Conservation (phyloP, 2,113 vertebrate genomes). For the Sarotherodon lohbergeri region DNA sequence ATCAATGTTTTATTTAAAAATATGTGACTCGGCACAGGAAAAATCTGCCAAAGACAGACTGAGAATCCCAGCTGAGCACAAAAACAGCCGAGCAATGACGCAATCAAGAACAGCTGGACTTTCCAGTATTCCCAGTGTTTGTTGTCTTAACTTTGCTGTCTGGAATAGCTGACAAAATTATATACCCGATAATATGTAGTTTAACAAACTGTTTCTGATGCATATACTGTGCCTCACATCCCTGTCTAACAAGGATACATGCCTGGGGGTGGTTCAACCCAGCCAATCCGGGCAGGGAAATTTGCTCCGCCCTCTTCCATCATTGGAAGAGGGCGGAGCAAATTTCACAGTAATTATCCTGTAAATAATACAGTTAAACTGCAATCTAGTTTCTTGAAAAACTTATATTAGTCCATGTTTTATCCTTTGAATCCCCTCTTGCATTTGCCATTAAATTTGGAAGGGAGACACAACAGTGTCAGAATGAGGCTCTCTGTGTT, state of each 20-base stretch:
- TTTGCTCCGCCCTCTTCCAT: neutral
- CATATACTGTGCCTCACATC: neutral
- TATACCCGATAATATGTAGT: neutral
- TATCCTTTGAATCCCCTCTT: too few species aligned
- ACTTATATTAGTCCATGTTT: too few species aligned
- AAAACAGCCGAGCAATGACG: neutral
- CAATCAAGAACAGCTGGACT: neutral
- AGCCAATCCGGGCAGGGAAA: neutral
- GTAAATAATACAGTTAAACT: too few species aligned
- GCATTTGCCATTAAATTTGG: too few species aligned
- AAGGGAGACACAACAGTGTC: too few species aligned
- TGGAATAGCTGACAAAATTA: neutral
- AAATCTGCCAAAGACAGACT: neutral
- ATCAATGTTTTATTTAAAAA: neutral
- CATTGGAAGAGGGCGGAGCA: too few species aligned
- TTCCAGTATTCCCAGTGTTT: neutral
- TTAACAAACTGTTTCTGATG: neutral
- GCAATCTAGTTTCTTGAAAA: too few species aligned
- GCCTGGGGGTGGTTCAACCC: neutral
- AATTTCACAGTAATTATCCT: too few species aligned
- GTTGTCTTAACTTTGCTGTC: neutral
- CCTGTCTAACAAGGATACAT: neutral
- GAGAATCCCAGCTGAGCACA: neutral
- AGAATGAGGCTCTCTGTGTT: too few species aligned
- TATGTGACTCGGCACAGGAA: neutral